Evolutionary conservation across 2,888 invertebrate genomes (phyloP).

Genomic region (Cremastinae sp.): DNA sequence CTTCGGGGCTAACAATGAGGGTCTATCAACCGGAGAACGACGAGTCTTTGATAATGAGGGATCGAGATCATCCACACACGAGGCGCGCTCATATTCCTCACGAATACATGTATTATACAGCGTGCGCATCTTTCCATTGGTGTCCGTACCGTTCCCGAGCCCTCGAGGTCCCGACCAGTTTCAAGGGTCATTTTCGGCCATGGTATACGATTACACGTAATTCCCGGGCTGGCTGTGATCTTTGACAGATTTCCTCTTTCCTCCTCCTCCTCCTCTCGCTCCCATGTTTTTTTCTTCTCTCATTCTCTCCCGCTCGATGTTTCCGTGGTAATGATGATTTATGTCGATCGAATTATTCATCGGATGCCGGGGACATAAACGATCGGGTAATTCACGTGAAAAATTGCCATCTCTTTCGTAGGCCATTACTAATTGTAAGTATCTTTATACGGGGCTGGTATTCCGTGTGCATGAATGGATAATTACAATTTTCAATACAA

Average conservation of each 20-base stretch:
- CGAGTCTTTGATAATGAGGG: constrained; percentile 61
- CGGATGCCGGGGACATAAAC: constrained; percentile 24
- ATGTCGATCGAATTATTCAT: constrained; percentile 40
- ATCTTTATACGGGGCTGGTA: not conserved
- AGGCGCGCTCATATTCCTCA: constrained; percentile 35
- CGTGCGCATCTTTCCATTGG: constrained; percentile 23
- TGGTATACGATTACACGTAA: constrained; percentile 51
- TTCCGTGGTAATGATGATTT: constrained; percentile 41
- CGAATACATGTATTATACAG: not conserved
- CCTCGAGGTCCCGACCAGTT: constrained; percentile 35
- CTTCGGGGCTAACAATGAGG: constrained; percentile 56
- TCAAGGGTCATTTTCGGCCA: constrained; percentile 44
- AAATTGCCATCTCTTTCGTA: constrained; percentile 2
- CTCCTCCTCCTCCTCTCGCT: not conserved
- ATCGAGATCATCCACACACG: constrained; percentile 54
- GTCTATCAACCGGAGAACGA: constrained; percentile 46
- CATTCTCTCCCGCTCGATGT: not conserved
- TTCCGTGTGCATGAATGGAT: not conserved
- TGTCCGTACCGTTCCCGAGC: constrained; percentile 47
- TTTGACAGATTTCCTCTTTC: constrained; percentile 42
- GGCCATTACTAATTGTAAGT: not conserved
- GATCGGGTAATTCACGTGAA: constrained; percentile 1
- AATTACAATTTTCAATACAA: not conserved
- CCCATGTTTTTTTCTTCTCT: not conserved
- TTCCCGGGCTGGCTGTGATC: constrained; percentile 42